Evolutionary conservation across 2,797 vertebrate species (phyloP), one percentile per base, ranked within the genome.

Genomic region (Argentina silus): DNA sequence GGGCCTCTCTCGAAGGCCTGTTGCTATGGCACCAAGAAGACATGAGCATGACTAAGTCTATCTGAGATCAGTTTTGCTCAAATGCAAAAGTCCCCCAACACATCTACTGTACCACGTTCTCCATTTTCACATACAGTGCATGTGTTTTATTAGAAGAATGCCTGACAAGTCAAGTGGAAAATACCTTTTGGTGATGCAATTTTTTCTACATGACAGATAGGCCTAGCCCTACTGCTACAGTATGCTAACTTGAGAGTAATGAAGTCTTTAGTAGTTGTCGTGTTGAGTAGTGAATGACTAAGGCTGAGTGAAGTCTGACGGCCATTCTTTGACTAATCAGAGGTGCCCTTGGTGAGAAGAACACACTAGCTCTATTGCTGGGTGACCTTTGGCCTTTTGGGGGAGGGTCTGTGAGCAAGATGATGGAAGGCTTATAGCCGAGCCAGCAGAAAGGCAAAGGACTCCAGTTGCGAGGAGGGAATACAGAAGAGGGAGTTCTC

Each of bases 1-100:
- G 80, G 83, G 87, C 23, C 82, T 75, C 77, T 77, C 63, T 48
- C 15, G 81, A 70, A 70, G 45, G 85, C 85, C 74, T 84, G 90
- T 92, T 91, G 83, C 90, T 81, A 90, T 90, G 88, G 86, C 75
- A 62, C 69, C 79, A 55, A 63, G 36, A 71, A 78, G 67, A 72
- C 73, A 69, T 47, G 48, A 76, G 56, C 66, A 80, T 73, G 71
- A 73, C 75, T 83, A 81, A 64, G 75, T 78, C 65, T n/a, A 77
- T 6, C 51, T 14, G 47, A 79, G 80, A 70, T 68, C 45, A 48
- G 66, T 70, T 82, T 51, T 67, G 62, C 57, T 19, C 23, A 45
- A 61, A 68, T 42, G n/a, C 65, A 48, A 53, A 44, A 64, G 50
- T 7, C 70, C 75, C 62, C 7, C 63, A 27, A 50, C 47, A n/a